Evolutionary conservation across 2,797 vertebrate species (phyloP), one percentile per base, ranked within the genome.

Genomic region (Clarias laeviceps): DNA sequence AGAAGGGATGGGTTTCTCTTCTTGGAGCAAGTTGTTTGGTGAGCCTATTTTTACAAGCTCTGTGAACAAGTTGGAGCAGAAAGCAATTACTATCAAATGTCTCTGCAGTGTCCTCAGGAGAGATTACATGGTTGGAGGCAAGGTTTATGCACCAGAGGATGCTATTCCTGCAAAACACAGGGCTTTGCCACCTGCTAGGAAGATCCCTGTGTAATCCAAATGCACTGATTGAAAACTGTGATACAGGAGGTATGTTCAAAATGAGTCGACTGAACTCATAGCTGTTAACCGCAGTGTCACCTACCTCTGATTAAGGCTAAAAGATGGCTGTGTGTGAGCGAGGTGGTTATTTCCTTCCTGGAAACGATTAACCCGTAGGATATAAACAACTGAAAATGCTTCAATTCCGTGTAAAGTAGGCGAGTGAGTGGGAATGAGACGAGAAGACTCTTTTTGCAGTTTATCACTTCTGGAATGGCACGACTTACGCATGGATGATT

Each of bases 71-170:
- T 72, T 68, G 73, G 85, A 88, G 84, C 87, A 88, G 85, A 90
- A 90, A 88, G 86, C 89, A 90, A 90, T 90, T 87, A 88, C 87
- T 81, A 87, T 81, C 72, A 83, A 82, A 85, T 87, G 89, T 90
- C 86, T 87, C 86, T 50, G 84, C 82, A 86, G 86, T 88, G 89
- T 90, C 89, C 89, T 87, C 89, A 72, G 83, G 87, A 87, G 87
- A 86, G 86, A 88, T 90, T 87, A 87, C 86, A 83, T 86, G 87
- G 87, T 87, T 88, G 86, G 84, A 88, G 87, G 86, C 82, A 61
- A 88, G 82, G 77, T 88, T 84, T 87, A 87, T 65, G 74, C 82
- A 84, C 68, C 66, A 57, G 79, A 88, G 87, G 87, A 88, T 87
- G 86, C 80, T 72, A 85, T 88, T 87, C 84, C 87, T 85, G 85